Evolutionary conservation across 2,797 vertebrate genomes (phyloP), one percentile per base, ranked within the genome.

Genomic region (Hephaestus fuliginosus): DNA sequence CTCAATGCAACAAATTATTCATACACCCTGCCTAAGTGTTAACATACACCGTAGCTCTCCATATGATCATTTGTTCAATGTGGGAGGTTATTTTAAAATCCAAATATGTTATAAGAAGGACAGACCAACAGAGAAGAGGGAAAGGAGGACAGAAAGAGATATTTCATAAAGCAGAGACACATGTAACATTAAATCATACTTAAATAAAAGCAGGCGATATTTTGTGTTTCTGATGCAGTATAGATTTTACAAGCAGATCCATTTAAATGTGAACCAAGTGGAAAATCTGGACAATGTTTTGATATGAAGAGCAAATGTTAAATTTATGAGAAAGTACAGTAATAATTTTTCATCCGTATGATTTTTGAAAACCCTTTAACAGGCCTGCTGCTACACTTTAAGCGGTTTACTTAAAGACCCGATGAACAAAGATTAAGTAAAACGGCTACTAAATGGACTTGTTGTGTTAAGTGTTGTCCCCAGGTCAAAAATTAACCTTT

Each of bases 1-100:
- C 70, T 80, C 74, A 70, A 81, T 44, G 57, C 46, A 76, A 86
- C 81, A 82, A 92, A 92, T 93, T 85, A 94, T 92, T 93, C 48
- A 93, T 89, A 70, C 11, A 55, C 48, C 25, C 17, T 52, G 33
- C 51, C 53, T 58, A 62, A 53, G 44, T 48, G 56, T 76, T 78
- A 78, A 81, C 70, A 30, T 39, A 80, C 68, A 36, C 33, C 33
- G 33, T 36, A 78, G 58, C 61, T 25, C 52, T 41, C 33, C 7
- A 57, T 20, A 17, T 14, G 28, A 63, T 56, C 11, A 67, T 61
- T 14, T 56, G 5, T 67, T 56, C 52, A 58, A 25, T 20, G 33
- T 28, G 12, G 28, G 2, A 20, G 70, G 22, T 33, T 17, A 53
- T 28, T 74, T 12, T 7, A 25, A 51, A 46, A 28, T 7, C 33